Base-by-base conservation (phyloP, 2,797 vertebrate species). In the Cyprinodon diabolis region DNA sequence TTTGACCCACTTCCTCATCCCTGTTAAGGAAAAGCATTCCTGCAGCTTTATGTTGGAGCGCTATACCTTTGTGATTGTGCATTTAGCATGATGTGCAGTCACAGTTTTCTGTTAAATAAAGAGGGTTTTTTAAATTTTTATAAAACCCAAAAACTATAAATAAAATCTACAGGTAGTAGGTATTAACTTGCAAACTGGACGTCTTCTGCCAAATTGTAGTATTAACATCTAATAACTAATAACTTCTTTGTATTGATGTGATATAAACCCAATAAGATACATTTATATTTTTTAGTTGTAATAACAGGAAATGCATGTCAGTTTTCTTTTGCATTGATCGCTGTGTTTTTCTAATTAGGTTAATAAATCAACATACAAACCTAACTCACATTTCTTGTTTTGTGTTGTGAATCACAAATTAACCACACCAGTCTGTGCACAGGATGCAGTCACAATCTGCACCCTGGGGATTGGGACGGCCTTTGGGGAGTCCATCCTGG, bases 361-460 rank as follows among this genome's bases (percentile, higher is more conserved):
- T 65, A 3, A 65, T 47, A 14, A 45, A 47, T 23, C 7, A 12
- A 47, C n/a, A 37, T 43, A 40, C 45, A 8, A 47, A 43, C 7
- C 57, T n/a, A 6, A 4, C 62, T n/a, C 2, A 14, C 3, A 23
- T 8, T 65, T 5, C 40, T 65, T 15, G 40, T 47, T 65, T 40
- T 1, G 2, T 45, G 40, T 45, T 4, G 4, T 17, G 35, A 72
- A 40, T 37, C 2, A 68, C 8, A 63, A 11, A 35, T 69, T 9
- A 35, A 6, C 49, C 60, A 30, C 74, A 5, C 19, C 25, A 35
- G 58, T 80, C 55, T 83, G 48, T 80, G 60, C 43, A 48, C 83
- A 99, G 98, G 98, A 99, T 95, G 97, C 97, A 1, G 98, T 99
- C 90, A 95, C 97, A 23, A 98, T 99, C 92, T 99, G 98, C 74